A percentile compares a stretch with the other conserved stretches of the same genome.
phyloP scores from a whole-genome alignment of 2,888 invertebrate species.

The Papilio protenor region DNA sequence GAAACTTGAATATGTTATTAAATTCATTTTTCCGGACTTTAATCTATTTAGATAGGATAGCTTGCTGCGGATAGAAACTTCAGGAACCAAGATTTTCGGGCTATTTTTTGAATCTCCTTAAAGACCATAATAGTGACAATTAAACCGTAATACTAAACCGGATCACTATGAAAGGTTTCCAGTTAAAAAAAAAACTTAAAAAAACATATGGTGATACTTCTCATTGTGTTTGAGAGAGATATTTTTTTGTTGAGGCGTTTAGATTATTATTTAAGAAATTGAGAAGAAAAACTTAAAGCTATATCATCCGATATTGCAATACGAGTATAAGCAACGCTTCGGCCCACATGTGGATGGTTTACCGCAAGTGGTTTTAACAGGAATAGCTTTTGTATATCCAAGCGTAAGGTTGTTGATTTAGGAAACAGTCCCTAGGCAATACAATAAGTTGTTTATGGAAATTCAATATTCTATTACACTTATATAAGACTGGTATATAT shows the following conservation, averaged over 20 bases:
- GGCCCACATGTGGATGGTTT: background rate
- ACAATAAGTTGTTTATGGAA: slow-evolving; percentile 6
- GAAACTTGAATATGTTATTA: slow-evolving; percentile 26
- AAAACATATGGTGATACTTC: too few relatives aligned
- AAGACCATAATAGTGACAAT: too few relatives aligned
- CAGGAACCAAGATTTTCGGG: too few relatives aligned
- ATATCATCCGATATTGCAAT: background rate
- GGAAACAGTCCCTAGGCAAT: slow-evolving; percentile 11
- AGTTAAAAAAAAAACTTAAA: too few relatives aligned
- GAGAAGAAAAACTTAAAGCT: background rate
- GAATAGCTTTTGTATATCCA: background rate
- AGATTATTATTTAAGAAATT: background rate
- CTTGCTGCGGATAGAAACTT: background rate
- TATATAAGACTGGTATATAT: too few relatives aligned
- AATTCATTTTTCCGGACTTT: slow-evolving; percentile 7
- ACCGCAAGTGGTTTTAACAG: background rate
- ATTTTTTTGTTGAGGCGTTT: background rate
- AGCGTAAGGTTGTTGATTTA: slow-evolving; percentile 35
- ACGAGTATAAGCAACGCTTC: background rate
- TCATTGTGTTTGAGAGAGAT: too few relatives aligned
- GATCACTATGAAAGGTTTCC: too few relatives aligned
- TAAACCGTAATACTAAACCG: too few relatives aligned
- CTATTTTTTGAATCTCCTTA: background rate
- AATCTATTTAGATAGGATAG: background rate
- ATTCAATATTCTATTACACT: too few relatives aligned